phyloP scores from a whole-genome alignment of 2,113 vertebrate species.

The Numenius arquata region DNA sequence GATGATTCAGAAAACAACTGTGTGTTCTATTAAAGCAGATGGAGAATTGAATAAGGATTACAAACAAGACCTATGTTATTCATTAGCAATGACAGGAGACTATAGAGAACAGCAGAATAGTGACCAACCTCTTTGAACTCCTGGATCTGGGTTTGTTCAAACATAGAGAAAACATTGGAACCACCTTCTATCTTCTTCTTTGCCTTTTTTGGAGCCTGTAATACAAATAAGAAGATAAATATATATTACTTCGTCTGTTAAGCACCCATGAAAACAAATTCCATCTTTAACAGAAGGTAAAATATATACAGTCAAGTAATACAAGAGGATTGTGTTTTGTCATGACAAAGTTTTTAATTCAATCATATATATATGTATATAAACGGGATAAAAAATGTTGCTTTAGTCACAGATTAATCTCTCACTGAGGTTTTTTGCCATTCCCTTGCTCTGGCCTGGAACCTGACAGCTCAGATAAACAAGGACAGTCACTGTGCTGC shows the following conservation, averaged over 20 bases:
- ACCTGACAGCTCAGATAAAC: background rate
- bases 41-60: conserved; percentile 14
- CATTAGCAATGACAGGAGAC: conserved; percentile 10
- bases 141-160: conserved; percentile 92
- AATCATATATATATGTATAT: background rate
- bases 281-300: background rate
- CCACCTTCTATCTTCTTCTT: conserved; percentile 83
- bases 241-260: background rate
- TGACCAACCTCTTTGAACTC: conserved; percentile 89
- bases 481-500: background rate
- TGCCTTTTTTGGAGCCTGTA: conserved; percentile 85
- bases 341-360: background rate
- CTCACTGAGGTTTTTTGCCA: background rate
- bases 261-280: background rate
- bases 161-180: conserved; percentile 92
- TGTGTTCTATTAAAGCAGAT: conserved; percentile 49
- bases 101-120: background rate
- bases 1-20: conserved; percentile 63
- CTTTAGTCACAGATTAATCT: background rate
- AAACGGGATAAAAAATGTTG: background rate
- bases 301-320: background rate
- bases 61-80: conserved; percentile 51
- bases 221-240: background rate
- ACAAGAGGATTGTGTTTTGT: background rate
- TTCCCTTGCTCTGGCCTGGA: background rate